Base-by-base conservation (phyloP, 92 coral and sea anemone genomes). In the Blastomussa wellsi region DNA sequence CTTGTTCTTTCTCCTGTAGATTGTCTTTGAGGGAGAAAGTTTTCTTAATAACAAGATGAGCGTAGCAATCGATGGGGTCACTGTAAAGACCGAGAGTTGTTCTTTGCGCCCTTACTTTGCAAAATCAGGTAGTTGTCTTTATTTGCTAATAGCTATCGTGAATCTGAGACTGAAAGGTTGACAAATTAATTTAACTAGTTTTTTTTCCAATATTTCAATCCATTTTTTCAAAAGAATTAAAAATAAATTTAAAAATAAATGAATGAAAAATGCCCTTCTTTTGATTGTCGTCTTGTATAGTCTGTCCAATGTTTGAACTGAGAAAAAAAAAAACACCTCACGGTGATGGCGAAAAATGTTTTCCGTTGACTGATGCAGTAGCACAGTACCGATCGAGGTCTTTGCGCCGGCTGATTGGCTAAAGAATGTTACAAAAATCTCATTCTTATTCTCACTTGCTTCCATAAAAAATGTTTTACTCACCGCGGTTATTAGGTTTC, bases 21-120 rank as follows among this genome's bases (percentile, higher is more conserved):
- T 83, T 16, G 74, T 53, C 35, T 83, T 83, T 39, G 80, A 83
- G 57, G 80, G 79, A 83, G 80, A 72, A n/a, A 73, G 86, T 38
- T 57, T 35, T 73, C 80, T 83, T 19, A 31, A 73, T 28, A 15
- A 38, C 67, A 5, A 39, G 20, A 57, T 83, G 5, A 83, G 74
- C 36, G 48, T 74, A 28, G 80, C 80, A 28, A 57, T 83, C 33
- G 80, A 83, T 39, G 39, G 55, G 57, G 38, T 83, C 26, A 74
- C 16, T 39, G 36, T 83, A 9, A 83, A 72, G 32, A 83, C 86
- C 31, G 80, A 83, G 44, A 74, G 29, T 37, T 83, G 86, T 26
- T 73, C 41, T 11, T 26, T 37, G 38, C n/a, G 52, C 22, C 86
- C 86, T 59, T 74, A 83, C 24, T 83, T 72, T 59, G 86, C 86